A percentile compares a stretch with the other conserved stretches of the same genome.
phyloP scores from a whole-genome alignment of 2,888 invertebrate species.

The Miltochrista miniata region DNA sequence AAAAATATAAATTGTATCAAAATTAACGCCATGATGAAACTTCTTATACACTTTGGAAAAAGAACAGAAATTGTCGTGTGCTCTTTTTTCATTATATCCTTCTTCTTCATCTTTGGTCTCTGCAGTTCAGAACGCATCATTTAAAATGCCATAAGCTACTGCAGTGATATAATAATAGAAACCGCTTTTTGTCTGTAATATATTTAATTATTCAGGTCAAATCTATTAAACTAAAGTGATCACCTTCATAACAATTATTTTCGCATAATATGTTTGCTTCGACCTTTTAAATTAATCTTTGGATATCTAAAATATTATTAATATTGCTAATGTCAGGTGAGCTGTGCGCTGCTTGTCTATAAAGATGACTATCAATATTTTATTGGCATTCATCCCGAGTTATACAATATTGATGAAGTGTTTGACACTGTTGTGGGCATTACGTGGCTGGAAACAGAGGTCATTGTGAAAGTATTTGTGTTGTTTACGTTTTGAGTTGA shows the following conservation, averaged over 20 bases:
- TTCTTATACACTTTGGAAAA: no score
- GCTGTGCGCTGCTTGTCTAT: background rate
- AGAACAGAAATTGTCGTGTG: no score
- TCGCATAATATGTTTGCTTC: slow-evolving; percentile 8
- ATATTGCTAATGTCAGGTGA: slow-evolving; percentile 5
- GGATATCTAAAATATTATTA: slow-evolving; percentile 17
- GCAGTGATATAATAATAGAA: no score
- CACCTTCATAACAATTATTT: slow-evolving; percentile 20
- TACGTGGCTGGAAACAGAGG: slow-evolving; percentile 1
- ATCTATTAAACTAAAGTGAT: slow-evolving; percentile 9
- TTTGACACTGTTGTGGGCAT: background rate
- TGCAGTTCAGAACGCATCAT: no score
- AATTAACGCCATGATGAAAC: no score
- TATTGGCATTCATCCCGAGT: background rate
- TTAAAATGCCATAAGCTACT: no score
- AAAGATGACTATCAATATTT: slow-evolving; percentile 2
- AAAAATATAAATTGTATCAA: no score
- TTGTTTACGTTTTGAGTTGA: background rate
- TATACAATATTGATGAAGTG: slow-evolving; percentile 2
- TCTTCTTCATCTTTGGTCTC: no score
- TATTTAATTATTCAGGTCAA: slow-evolving; percentile 14
- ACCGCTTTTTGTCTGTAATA: background rate
- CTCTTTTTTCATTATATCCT: no score
- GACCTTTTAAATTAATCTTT: slow-evolving; percentile 10
- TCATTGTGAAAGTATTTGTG: slow-evolving; percentile 7